Conservation (phyloP, 2,797 vertebrate species). For the Crax fasciolata region DNA sequence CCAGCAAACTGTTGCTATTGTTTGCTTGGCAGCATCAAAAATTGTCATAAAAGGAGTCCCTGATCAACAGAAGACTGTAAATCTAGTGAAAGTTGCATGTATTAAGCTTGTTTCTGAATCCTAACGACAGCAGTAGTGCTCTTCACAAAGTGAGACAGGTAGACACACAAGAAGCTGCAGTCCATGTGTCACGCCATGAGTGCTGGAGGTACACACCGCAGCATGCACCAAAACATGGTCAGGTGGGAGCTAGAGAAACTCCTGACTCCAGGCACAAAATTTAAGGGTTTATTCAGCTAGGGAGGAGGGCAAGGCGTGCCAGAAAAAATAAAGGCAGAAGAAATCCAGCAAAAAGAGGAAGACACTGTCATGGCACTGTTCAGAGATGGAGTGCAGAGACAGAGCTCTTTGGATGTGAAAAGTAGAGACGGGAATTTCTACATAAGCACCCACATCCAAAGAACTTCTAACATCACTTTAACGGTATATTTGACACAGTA, state of each 20-base stretch:
- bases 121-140: neutral
- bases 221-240: neutral
- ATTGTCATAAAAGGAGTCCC: neutral
- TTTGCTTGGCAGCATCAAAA: neutral
- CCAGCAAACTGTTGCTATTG: neutral
- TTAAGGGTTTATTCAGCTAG: neutral
- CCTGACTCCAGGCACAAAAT: neutral
- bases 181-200: neutral
- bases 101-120: rapidly evolving
- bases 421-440: neutral
- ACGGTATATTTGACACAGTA: neutral
- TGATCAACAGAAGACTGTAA: neutral
- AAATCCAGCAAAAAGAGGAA: neutral
- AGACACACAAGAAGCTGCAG: neutral
- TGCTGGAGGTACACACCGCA: rapidly evolving
- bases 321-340: neutral
- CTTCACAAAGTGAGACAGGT: neutral
- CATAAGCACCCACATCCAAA: neutral
- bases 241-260: neutral
- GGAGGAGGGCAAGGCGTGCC: neutral
- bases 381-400: neutral
- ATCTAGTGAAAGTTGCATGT: neutral
- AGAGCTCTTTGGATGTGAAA: neutral
- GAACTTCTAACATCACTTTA: neutral
- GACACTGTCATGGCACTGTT: neutral